phyloP scores from a whole-genome alignment of 1,140 invertebrate genomes.

The Bombus confusus region DNA sequence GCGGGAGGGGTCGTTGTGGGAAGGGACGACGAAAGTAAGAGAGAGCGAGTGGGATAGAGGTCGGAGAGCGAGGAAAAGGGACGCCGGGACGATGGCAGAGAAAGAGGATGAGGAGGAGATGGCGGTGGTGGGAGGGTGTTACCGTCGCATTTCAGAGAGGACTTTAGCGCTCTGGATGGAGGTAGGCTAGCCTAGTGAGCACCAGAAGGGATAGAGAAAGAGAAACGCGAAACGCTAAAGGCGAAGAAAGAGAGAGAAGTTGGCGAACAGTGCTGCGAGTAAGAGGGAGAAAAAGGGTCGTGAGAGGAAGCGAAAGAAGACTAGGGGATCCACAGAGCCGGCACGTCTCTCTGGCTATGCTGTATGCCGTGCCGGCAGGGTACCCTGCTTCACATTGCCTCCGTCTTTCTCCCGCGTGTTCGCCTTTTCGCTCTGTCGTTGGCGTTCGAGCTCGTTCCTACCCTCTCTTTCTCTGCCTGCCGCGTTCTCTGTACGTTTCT shows the following conservation, averaged over 20 bases:
- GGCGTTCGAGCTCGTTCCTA: constrained; percentile 58
- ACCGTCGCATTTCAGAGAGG: constrained; percentile 79
- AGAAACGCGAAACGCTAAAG: constrained; percentile 47
- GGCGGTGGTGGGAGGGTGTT: constrained; percentile 65
- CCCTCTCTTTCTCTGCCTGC: constrained; percentile 57
- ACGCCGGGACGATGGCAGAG: constrained; percentile 49
- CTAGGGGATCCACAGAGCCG: constrained; percentile 69
- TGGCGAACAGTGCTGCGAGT: constrained; percentile 19
- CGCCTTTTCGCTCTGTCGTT: constrained; percentile 32
- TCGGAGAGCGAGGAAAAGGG: constrained; percentile 49
- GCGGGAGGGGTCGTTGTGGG: constrained; percentile 65
- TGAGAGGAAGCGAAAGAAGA: constrained; percentile 14
- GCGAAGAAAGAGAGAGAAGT: constrained; percentile 42
- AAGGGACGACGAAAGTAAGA: constrained; percentile 58
- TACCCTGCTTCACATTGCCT: constrained; percentile 70
- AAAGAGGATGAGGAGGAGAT: constrained; percentile 46
- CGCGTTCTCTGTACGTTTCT: constrained; percentile 39
- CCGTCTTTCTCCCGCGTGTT: constrained; percentile 67
- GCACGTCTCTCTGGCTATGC: constrained; percentile 77
- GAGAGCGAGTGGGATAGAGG: constrained; percentile 25
- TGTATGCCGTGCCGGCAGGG: constrained; percentile 67
- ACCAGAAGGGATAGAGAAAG: constrained; percentile 30
- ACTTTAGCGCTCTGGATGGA: constrained; percentile 75
- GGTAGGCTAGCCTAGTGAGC: constrained; percentile 66
- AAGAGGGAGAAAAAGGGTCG: constrained; percentile 31